Conservation (phyloP, 2,888 invertebrate genomes). For the Zonitis immaculata region DNA sequence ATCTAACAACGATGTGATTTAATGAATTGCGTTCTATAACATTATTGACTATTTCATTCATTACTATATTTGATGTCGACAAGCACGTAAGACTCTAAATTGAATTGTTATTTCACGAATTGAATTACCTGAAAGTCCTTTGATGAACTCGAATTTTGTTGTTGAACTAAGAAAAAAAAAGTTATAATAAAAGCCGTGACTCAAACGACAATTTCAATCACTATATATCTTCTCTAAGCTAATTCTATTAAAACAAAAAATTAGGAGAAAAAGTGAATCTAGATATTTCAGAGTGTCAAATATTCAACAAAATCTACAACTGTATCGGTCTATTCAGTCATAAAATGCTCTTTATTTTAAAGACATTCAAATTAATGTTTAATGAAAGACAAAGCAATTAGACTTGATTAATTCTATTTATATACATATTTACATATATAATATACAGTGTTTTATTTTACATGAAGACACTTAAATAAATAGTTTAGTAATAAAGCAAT, state of each 20-base stretch:
- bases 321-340: no score
- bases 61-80: background rate
- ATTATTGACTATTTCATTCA: conserved; percentile 1
- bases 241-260: no score
- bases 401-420: conserved; percentile 11
- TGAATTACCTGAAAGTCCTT: conserved; percentile 3
- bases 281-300: no score
- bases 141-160: background rate
- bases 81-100: conserved; percentile 1
- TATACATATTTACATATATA: no score
- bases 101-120: conserved; percentile 3
- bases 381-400: conserved; percentile 8
- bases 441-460: no score
- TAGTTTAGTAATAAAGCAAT: no score
- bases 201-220: background rate
- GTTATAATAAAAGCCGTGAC: background rate
- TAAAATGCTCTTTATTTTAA: background rate
- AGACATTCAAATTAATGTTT: background rate
- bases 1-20: background rate
- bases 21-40: background rate
- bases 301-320: no score
- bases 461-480: no score
- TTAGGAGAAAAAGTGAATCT: no score
- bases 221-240: no score
- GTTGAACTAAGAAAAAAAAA: background rate